Evolutionary conservation across 2,797 vertebrate species (phyloP).

Genomic region (Nothura maculosa): DNA sequence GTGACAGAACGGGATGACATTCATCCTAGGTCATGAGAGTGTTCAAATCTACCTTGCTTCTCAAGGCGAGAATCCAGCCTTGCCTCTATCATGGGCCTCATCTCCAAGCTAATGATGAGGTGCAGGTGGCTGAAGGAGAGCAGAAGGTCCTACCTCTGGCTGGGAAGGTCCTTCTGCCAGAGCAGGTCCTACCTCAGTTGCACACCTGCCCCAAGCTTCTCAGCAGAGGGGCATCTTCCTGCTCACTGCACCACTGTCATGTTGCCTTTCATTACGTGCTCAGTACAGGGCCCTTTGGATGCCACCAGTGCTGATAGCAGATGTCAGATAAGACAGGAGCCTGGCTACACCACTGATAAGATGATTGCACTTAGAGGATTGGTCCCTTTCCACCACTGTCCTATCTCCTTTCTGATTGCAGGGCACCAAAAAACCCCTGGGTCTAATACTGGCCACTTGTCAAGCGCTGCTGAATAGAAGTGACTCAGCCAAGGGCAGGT

Average conservation of each 20-base stretch:
- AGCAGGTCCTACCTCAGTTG: not conserved
- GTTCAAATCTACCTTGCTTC: fast-evolving
- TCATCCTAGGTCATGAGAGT: not conserved
- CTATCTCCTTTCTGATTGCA: not conserved
- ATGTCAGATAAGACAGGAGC: not conserved
- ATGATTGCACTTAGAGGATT: not conserved
- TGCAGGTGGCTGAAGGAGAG: not conserved
- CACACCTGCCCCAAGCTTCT: not conserved
- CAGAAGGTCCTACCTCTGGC: not conserved
- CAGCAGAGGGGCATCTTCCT: not conserved
- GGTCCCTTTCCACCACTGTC: not conserved
- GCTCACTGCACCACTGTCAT: not conserved
- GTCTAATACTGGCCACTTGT: not conserved
- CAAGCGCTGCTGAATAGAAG: not conserved
- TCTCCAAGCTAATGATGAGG: not conserved
- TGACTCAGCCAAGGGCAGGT: slow-evolving; percentile 47
- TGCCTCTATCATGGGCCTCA: too few species aligned
- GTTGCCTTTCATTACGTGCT: not conserved
- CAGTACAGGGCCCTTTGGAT: fast-evolving
- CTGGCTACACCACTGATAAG: not conserved
- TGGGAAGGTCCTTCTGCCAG: not conserved
- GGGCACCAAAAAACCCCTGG: not conserved
- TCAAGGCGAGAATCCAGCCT: not conserved
- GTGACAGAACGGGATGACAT: fast-evolving
- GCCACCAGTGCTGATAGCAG: not conserved